Evolutionary conservation across 2,113 vertebrate genomes (phyloP).

Genomic region (Indicator indicator): DNA sequence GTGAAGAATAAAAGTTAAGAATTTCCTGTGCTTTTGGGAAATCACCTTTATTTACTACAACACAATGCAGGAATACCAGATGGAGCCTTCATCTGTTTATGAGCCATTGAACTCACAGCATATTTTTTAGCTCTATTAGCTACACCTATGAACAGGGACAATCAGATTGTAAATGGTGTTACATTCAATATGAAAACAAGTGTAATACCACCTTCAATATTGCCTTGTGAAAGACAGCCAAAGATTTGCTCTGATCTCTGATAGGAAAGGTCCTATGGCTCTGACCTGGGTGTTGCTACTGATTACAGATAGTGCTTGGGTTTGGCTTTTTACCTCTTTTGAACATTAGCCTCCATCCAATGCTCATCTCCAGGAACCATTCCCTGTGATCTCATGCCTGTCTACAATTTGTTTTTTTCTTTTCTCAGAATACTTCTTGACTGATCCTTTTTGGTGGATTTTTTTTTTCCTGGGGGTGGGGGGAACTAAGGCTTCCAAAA

Average conservation of each 20-base stretch:
- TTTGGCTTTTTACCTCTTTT: neutral
- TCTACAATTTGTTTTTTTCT: neutral
- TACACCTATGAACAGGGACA: neutral
- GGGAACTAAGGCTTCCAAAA: neutral
- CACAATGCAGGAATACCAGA: neutral
- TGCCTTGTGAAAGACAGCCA: neutral
- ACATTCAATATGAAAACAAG: neutral
- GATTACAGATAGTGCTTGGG: neutral
- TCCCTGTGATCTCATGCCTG: neutral
- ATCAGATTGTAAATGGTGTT: neutral
- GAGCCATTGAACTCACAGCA: neutral
- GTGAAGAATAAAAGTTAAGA: neutral
- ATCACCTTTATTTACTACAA: neutral
- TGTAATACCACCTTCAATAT: neutral
- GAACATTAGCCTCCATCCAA: neutral
- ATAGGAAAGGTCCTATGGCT: neutral
- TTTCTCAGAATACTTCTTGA: neutral
- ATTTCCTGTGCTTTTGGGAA: neutral
- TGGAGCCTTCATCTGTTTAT: neutral
- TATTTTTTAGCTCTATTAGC: conserved; percentile 17
- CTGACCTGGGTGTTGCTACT: neutral
- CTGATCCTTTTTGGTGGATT: neutral
- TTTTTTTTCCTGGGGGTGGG: neutral
- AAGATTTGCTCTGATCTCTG: neutral
- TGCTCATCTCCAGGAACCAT: neutral